Percentiles rank a stretch among this genome's conserved stretches.
Evolutionary conservation across 2,888 invertebrate species (phyloP).

Genomic region (Polymixis lichenea): DNA sequence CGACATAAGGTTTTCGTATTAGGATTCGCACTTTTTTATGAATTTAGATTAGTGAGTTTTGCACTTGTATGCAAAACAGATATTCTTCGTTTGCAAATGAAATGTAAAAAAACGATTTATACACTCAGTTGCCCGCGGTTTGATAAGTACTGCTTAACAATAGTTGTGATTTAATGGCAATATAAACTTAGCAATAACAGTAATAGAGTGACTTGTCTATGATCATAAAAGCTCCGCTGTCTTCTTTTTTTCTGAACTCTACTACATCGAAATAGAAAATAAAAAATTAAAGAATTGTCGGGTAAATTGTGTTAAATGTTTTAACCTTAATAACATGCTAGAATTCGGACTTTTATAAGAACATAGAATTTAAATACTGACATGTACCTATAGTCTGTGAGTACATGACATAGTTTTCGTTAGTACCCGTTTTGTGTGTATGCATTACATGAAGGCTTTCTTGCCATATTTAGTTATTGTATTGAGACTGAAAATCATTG

Average conservation of each 20-base stretch:
- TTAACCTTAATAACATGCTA: slow-evolving; percentile 35
- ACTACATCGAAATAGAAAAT: slow-evolving; percentile 45
- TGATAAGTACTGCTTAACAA: slow-evolving; percentile 20
- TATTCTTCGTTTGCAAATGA: slow-evolving; percentile 29
- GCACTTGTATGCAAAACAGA: slow-evolving; percentile 27
- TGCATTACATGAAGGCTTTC: slow-evolving; percentile 59
- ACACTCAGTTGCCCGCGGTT: slow-evolving; percentile 40
- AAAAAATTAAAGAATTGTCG: slow-evolving; percentile 14
- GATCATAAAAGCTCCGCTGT: background rate
- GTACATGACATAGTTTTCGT: slow-evolving; percentile 61
- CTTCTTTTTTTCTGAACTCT: slow-evolving; percentile 9
- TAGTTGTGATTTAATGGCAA: slow-evolving; percentile 45
- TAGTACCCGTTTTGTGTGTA: slow-evolving; percentile 44
- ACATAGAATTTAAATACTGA: slow-evolving; percentile 33
- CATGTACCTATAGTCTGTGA: slow-evolving; percentile 43
- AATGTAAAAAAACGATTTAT: slow-evolving; percentile 11
- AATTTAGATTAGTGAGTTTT: slow-evolving; percentile 44
- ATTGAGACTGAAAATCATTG: slow-evolving; percentile 68
- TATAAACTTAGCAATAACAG: slow-evolving; percentile 37
- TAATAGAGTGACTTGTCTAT: slow-evolving; percentile 2
- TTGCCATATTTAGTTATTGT: slow-evolving; percentile 72
- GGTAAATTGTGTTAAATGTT: slow-evolving; percentile 26
- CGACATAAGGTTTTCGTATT: slow-evolving; percentile 52
- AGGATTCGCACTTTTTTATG: slow-evolving; percentile 56
- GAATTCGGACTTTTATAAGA: slow-evolving; percentile 63